These are phyloP conservation scores for Dolichotis patagonum DNA, from an alignment of 2,113 vertebrate species.

Conservation along the genomic window DNA sequence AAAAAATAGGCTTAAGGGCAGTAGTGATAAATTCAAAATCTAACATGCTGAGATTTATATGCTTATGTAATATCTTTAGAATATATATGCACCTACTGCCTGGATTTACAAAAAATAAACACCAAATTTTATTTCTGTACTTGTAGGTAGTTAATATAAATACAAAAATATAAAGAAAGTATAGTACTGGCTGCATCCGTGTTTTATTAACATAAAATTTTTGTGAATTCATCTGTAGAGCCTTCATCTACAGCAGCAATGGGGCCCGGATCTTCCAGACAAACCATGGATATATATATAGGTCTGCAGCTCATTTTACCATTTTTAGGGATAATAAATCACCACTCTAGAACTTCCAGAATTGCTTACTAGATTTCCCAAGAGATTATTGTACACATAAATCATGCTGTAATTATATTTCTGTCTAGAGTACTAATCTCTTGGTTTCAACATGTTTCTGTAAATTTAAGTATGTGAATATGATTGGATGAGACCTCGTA, in stretches of 20 bases:
- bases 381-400: slow-evolving; percentile 7
- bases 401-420: background rate
- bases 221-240: slow-evolving; percentile 73
- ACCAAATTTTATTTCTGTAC: slow-evolving; percentile 40
- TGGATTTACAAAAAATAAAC: slow-evolving; percentile 21
- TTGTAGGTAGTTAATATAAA: slow-evolving; percentile 37
- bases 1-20: background rate
- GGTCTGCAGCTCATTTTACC: slow-evolving; percentile 71
- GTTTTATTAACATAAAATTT: slow-evolving; percentile 71
- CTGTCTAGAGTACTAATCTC: background rate
- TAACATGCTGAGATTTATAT: background rate
- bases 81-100: background rate
- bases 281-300: slow-evolving; percentile 67
- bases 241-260: slow-evolving; percentile 69
- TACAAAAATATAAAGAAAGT: slow-evolving; percentile 47
- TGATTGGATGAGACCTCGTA: background rate
- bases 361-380: slow-evolving; percentile 6
- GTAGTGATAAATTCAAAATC: slow-evolving; percentile 10
- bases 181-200: slow-evolving; percentile 43
- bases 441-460: slow-evolving; percentile 19
- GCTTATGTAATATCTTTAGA: background rate
- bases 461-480: slow-evolving; percentile 34
- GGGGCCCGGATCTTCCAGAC: slow-evolving; percentile 63
- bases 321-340: slow-evolving; percentile 67
- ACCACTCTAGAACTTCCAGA: slow-evolving; percentile 46